Evolutionary conservation across 2,797 vertebrate genomes (phyloP).

Genomic region (Pitangus sulphuratus): DNA sequence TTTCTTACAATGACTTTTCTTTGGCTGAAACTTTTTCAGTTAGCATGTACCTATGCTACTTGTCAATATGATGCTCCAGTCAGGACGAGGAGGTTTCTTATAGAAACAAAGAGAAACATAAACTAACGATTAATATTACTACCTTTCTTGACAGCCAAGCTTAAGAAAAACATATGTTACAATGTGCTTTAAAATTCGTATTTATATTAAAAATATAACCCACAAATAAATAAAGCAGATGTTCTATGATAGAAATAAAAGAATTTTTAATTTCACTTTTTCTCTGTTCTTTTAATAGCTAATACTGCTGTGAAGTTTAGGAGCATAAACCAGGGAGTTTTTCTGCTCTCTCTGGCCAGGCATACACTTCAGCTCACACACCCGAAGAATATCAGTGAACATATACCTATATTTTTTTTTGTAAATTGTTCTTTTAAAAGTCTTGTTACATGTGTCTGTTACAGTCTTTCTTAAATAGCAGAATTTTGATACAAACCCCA

Average conservation of each 20-base stretch:
- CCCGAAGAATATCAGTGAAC: background rate
- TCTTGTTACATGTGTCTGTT: background rate
- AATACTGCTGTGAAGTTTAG: background rate
- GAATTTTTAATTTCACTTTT: background rate
- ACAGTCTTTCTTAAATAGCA: background rate
- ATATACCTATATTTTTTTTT: rapidly evolving
- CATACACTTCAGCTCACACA: background rate
- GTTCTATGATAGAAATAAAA: background rate
- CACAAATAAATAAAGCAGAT: background rate
- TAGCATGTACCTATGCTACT: background rate
- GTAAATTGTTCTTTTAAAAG: background rate
- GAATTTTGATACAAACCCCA: background rate
- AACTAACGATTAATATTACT: background rate
- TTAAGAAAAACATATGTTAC: background rate
- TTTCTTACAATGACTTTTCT: background rate
- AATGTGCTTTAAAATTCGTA: background rate
- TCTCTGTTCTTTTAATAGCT: background rate
- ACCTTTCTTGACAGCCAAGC: background rate
- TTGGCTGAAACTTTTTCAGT: background rate
- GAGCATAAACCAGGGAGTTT: background rate
- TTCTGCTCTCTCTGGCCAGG: background rate
- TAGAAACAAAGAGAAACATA: background rate
- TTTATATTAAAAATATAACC: background rate
- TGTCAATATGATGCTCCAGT: background rate
- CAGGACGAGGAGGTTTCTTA: background rate